Evolutionary conservation across 1,140 invertebrate species (phyloP).

Genomic region (Oscheius sp.): DNA sequence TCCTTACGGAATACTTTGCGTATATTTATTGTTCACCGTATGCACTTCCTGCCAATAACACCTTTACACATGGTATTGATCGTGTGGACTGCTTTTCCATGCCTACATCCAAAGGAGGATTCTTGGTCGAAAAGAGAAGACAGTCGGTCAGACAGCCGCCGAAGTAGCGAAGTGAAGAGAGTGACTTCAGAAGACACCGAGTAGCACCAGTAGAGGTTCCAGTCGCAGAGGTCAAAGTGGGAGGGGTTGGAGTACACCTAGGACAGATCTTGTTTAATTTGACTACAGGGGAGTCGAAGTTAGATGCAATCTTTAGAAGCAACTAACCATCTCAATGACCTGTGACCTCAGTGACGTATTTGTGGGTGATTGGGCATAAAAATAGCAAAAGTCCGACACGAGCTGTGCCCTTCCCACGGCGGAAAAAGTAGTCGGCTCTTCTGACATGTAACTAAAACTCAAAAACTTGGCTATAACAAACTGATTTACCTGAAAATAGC

Average conservation of each 20-base stretch:
- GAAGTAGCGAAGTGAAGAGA: neutral
- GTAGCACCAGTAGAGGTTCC: constrained; percentile 27
- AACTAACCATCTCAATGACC: constrained; percentile 8
- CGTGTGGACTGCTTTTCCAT: constrained; percentile 8
- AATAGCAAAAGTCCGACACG: constrained; percentile 34
- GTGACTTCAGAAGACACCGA: constrained; percentile 8
- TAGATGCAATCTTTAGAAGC: neutral
- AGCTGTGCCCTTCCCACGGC: constrained; percentile 28
- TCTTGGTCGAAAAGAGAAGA: constrained; percentile 13
- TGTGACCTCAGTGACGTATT: neutral
- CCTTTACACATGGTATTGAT: constrained; percentile 12
- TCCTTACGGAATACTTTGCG: neutral
- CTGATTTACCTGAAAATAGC: constrained; percentile 25
- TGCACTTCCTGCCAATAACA: constrained; percentile 16
- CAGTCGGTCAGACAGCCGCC: constrained; percentile 15
- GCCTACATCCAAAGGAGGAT: constrained; percentile 9
- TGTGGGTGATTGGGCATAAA: constrained; percentile 1
- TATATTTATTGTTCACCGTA: neutral
- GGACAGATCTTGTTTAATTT: neutral
- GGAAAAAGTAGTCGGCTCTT: constrained; percentile 18
- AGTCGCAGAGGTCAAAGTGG: constrained; percentile 32
- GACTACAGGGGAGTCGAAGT: too few relatives aligned
- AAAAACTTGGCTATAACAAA: too few relatives aligned
- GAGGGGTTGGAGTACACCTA: constrained; percentile 28
- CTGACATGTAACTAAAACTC: constrained; percentile 22